Conservation (phyloP, 2,797 vertebrate genomes). For the Sibirionetta formosa region DNA sequence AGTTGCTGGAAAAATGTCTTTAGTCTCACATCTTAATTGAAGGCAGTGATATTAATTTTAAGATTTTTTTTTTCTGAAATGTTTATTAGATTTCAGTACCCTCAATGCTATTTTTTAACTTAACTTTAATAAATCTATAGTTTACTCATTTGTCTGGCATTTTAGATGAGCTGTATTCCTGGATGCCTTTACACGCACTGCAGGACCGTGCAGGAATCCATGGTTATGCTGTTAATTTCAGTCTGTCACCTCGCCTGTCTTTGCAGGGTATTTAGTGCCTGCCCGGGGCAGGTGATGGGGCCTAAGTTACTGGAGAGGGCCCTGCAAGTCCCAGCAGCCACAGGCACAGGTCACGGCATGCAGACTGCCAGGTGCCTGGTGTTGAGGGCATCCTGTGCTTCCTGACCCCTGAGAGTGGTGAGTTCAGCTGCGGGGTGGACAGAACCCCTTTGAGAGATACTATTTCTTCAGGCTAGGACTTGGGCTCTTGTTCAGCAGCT, state of each 20-base stretch:
- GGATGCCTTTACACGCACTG: background rate
- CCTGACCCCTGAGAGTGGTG: rapidly evolving
- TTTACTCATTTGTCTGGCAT: background rate
- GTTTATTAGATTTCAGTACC: background rate
- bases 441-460: conserved; percentile 36
- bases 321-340: background rate
- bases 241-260: rapidly evolving
- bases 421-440: conserved; percentile 12
- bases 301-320: rapidly evolving
- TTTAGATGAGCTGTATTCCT: background rate
- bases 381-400: background rate
- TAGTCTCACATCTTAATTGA: background rate
- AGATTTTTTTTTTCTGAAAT: background rate
- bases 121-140: background rate
- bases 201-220: too few species aligned
- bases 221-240: background rate
- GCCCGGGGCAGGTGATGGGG: background rate
- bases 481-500: conserved; percentile 45
- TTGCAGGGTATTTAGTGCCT: background rate
- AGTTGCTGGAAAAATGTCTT: conserved; percentile 31
- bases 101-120: background rate
- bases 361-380: background rate
- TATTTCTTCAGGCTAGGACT: background rate
- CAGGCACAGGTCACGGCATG: background rate
- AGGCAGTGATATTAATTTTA: background rate